These are phyloP conservation scores for Drepana falcataria DNA, from an alignment of 2,888 invertebrate genomes.

Conservation along the genomic window DNA sequence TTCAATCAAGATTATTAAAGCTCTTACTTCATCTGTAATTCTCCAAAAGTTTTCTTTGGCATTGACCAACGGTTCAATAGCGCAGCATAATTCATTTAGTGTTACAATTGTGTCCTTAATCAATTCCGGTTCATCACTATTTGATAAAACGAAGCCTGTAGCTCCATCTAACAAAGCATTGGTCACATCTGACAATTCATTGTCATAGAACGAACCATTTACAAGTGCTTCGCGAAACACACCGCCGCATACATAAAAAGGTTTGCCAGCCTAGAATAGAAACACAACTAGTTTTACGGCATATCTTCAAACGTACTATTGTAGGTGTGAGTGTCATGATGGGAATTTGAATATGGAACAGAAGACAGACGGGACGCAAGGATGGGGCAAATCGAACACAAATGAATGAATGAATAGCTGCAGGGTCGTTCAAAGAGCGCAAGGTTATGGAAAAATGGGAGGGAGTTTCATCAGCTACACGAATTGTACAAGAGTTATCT, in stretches of 20 bases:
- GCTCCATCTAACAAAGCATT: slow-evolving; percentile 53
- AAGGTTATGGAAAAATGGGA: too few relatives aligned
- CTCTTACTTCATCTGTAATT: slow-evolving; percentile 35
- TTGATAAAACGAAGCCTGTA: slow-evolving; percentile 46
- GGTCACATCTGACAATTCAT: slow-evolving; percentile 46
- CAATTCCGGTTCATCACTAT: slow-evolving; percentile 25
- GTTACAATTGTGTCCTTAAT: slow-evolving; percentile 30
- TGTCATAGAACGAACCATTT: slow-evolving; percentile 22
- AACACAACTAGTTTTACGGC: too few relatives aligned
- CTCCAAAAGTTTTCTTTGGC: slow-evolving; percentile 36
- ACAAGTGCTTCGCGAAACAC: slow-evolving; percentile 32
- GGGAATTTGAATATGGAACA: too few relatives aligned
- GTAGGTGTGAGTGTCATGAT: too few relatives aligned
- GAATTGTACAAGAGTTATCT: too few relatives aligned
- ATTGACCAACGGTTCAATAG: slow-evolving; percentile 41
- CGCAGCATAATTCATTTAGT: slow-evolving; percentile 42
- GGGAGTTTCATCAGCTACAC: too few relatives aligned
- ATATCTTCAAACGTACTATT: too few relatives aligned
- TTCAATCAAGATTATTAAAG: background rate
- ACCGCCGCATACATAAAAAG: slow-evolving; percentile 50
- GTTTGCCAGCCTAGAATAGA: slow-evolving; percentile 49
- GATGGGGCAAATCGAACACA: too few relatives aligned
- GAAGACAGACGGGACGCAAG: too few relatives aligned
- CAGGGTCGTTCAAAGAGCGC: too few relatives aligned
- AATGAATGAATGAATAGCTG: too few relatives aligned